phyloP scores from a whole-genome alignment of 2,113 vertebrate genomes.

The Merops nubicus region DNA sequence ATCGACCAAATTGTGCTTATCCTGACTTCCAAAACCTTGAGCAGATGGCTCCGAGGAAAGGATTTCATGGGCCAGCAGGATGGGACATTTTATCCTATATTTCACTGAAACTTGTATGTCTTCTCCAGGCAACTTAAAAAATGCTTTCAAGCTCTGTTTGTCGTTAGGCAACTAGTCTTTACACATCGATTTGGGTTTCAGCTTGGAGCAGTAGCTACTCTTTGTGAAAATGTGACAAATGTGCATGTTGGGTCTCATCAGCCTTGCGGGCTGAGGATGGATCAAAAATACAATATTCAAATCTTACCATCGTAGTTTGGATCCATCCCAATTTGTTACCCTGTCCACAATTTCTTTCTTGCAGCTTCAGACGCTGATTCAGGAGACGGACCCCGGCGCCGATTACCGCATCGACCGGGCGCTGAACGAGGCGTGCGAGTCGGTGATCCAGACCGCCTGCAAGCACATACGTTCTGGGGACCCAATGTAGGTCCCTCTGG shows the following conservation, averaged over 20 bases:
- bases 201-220: not conserved
- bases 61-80: not conserved
- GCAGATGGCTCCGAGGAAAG: not conserved
- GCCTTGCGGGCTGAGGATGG: not conserved
- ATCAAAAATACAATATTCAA: not conserved
- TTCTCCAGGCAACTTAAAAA: not conserved
- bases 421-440: constrained; percentile 95
- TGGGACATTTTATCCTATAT: not conserved
- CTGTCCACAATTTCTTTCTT: constrained; percentile 16
- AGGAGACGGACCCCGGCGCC: constrained; percentile 92
- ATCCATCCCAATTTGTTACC: too few relatives aligned
- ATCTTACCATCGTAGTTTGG: too few relatives aligned
- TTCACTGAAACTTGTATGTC: not conserved
- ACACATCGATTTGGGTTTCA: not conserved
- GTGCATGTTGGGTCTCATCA: not conserved
- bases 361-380: constrained; percentile 93
- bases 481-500: constrained; percentile 87
- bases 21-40: not conserved
- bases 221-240: not conserved
- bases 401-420: constrained; percentile 96
- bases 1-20: not conserved
- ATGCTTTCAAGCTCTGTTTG: not conserved
- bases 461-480: constrained; percentile 96
- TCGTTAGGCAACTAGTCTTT: not conserved
- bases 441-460: constrained; percentile 96